A percentile compares a stretch with the other conserved stretches of the same genome.
Evolutionary conservation across 2,797 vertebrate species (phyloP).

Genomic region (Cynodonichthys magdalenae): DNA sequence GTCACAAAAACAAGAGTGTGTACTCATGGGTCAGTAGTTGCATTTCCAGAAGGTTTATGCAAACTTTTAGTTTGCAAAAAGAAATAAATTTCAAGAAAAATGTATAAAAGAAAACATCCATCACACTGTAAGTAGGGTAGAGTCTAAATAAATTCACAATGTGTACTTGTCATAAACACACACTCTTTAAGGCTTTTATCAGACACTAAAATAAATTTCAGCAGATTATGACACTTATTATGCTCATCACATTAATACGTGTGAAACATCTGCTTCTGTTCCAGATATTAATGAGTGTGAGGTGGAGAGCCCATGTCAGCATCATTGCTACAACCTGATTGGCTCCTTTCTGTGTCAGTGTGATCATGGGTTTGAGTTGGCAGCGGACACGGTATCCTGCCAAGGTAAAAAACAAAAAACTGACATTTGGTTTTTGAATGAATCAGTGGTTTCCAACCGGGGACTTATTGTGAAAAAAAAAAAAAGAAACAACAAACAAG

Average conservation of each 20-base stretch:
- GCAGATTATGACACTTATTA: neutral
- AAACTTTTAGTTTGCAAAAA: neutral
- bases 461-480: no score
- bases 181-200: no score
- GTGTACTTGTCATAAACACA: no score
- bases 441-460: neutral
- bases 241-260: neutral
- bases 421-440: neutral
- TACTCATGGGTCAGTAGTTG: constrained; percentile 1
- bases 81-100: neutral
- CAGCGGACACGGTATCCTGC: constrained; percentile 89
- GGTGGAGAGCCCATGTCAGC: constrained; percentile 89
- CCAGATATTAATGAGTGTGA: constrained; percentile 96
- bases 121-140: no score
- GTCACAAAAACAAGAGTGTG: constrained; percentile 51
- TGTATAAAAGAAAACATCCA: neutral
- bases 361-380: constrained; percentile 92
- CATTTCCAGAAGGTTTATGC: neutral
- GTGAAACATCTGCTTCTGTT: constrained; percentile 58
- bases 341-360: constrained; percentile 97
- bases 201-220: neutral
- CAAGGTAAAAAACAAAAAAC: constrained; percentile 80
- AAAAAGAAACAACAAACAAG: no score
- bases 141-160: no score
- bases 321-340: constrained; percentile 94